Percentiles rank a stretch among this genome's conserved stretches.
phyloP scores from a whole-genome alignment of 2,888 invertebrate species.

The Drosophila atroscutellata region DNA sequence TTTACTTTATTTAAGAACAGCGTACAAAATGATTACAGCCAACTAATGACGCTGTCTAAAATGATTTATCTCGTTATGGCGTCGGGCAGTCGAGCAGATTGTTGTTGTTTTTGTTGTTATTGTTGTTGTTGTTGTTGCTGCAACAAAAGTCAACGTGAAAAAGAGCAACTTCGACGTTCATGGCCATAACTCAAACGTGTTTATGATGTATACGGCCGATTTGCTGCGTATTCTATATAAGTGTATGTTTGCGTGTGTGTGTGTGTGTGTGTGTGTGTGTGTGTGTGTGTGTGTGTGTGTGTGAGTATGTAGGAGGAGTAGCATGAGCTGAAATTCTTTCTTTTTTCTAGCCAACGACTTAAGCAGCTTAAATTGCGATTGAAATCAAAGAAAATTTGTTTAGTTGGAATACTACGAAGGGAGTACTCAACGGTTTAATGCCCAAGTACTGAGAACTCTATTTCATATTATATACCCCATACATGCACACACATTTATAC shows the following conservation, averaged over 20 bases:
- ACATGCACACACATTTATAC: background rate
- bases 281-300: conserved; percentile 6
- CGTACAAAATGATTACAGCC: conserved; percentile 76
- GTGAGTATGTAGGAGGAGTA: background rate
- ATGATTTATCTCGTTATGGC: conserved; percentile 81
- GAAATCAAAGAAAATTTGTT: conserved; percentile 23
- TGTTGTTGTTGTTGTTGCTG: conserved; percentile 40
- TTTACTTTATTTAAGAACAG: conserved; percentile 11
- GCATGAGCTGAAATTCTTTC: background rate
- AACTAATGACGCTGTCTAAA: conserved; percentile 82
- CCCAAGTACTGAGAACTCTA: conserved; percentile 25
- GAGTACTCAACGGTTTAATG: conserved; percentile 54
- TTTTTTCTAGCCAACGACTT: conserved; percentile 7
- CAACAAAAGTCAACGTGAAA: conserved; percentile 74
- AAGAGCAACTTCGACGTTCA: conserved; percentile 54
- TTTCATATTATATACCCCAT: conserved; percentile 44
- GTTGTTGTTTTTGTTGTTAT: conserved; percentile 9
- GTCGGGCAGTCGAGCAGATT: conserved; percentile 44
- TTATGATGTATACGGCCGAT: conserved; percentile 74
- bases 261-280: conserved; percentile 5
- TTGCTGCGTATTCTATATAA: conserved; percentile 51
- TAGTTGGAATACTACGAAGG: conserved; percentile 26
- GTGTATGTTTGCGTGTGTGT: background rate
- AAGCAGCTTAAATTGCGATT: conserved; percentile 38
- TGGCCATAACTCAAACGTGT: conserved; percentile 77